phyloP scores from a whole-genome alignment of 1,140 invertebrate genomes.

The Ladona fulva region DNA sequence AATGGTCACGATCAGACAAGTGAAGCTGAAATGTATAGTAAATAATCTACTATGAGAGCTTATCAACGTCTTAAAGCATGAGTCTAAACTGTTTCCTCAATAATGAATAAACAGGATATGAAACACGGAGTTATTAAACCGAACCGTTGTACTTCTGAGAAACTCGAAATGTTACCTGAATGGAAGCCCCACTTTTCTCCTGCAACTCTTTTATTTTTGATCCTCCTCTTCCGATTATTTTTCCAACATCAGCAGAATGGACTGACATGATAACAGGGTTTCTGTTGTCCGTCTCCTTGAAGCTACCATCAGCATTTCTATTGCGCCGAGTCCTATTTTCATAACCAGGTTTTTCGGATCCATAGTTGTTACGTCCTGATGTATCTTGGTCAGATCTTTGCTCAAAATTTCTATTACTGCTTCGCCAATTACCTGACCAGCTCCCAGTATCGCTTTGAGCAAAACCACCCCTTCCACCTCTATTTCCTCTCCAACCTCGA shows the following conservation, averaged over 20 bases:
- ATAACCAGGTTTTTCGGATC: not conserved
- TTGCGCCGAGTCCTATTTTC: not conserved
- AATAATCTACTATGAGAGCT: no score
- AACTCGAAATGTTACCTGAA: no score
- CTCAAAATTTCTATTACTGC: not conserved
- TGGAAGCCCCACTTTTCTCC: slow-evolving; percentile 45
- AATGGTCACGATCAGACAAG: no score
- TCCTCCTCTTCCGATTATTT: slow-evolving; percentile 55
- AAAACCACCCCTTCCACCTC: slow-evolving; percentile 11
- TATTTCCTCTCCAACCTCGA: not conserved
- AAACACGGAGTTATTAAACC: no score
- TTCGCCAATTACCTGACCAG: not conserved
- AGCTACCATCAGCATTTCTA: not conserved
- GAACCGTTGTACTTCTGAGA: no score
- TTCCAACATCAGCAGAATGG: slow-evolving; percentile 33
- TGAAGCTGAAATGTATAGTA: no score
- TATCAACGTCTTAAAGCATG: no score
- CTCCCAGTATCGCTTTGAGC: not conserved
- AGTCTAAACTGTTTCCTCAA: no score
- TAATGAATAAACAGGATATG: no score
- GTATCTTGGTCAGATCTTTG: not conserved
- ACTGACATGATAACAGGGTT: slow-evolving; percentile 23
- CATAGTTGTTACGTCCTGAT: not conserved
- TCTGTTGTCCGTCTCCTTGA: not conserved
- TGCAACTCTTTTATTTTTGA: slow-evolving; percentile 64